A percentile compares a stretch with the other conserved stretches of the same genome.
These are phyloP conservation scores for Antheraea assamensis DNA, from an alignment of 2,888 invertebrate species.

Conservation along the genomic window DNA sequence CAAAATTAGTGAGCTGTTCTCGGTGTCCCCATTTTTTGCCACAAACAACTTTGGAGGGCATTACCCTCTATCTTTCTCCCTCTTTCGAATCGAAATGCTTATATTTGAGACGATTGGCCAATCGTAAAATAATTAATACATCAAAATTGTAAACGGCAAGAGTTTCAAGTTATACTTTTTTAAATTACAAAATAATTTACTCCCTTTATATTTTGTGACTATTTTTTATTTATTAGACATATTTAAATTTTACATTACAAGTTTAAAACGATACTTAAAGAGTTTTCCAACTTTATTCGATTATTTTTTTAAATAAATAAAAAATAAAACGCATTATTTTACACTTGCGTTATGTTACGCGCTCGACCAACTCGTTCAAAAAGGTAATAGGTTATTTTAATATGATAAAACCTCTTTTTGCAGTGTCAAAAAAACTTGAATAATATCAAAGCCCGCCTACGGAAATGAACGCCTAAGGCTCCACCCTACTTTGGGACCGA, in stretches of 20 bases:
- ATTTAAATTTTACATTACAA: neutral
- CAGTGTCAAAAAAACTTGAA: conserved; percentile 48
- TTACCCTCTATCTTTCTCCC: conserved; percentile 68
- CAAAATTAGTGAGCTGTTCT: conserved; percentile 77
- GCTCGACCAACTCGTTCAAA: neutral
- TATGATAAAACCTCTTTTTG: conserved; percentile 52
- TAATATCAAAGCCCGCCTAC: conserved; percentile 61
- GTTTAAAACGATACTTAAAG: neutral
- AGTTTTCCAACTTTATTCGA: neutral
- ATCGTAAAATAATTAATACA: conserved; percentile 14
- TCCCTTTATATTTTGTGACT: neutral
- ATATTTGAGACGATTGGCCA: conserved; percentile 62
- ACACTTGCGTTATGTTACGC: neutral
- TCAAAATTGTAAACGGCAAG: neutral
- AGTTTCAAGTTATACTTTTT: neutral
- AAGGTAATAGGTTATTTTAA: conserved; percentile 1
- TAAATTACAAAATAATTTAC: conserved; percentile 17
- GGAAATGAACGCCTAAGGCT: conserved; percentile 48
- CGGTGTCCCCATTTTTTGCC: conserved; percentile 79
- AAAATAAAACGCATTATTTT: neutral
- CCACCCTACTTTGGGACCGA: conserved; percentile 61
- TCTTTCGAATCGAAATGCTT: conserved; percentile 68
- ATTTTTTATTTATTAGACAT: neutral
- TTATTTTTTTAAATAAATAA: neutral
- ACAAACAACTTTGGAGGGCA: conserved; percentile 80